Evolutionary conservation across 2,797 vertebrate species (phyloP).

Genomic region (Enteromius treurensis): DNA sequence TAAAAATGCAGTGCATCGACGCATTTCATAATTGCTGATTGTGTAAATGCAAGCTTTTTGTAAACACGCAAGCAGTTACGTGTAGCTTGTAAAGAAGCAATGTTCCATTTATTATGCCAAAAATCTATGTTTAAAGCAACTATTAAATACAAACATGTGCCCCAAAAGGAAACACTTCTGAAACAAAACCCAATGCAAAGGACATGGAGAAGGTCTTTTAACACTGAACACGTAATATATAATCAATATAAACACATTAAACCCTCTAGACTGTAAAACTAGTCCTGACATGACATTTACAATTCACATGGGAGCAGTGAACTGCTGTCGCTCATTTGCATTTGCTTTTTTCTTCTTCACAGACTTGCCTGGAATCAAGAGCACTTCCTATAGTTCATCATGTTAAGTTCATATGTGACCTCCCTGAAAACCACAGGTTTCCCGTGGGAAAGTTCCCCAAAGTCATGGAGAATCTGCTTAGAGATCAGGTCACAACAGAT

Average conservation of each 20-base stretch:
- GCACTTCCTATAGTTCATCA: slow-evolving; percentile 67
- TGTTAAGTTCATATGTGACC: slow-evolving; percentile 65
- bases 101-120: neutral
- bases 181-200: neutral
- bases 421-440: slow-evolving; percentile 67
- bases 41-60: neutral
- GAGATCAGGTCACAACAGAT: slow-evolving; percentile 68
- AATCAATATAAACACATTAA: slow-evolving; percentile 13
- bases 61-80: neutral
- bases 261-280: neutral
- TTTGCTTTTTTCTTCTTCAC: neutral
- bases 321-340: neutral
- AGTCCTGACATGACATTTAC: neutral
- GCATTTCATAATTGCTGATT: neutral
- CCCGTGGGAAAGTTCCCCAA: slow-evolving; percentile 70
- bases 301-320: neutral
- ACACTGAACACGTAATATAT: slow-evolving; percentile 61
- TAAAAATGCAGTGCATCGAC: neutral
- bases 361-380: slow-evolving; percentile 57
- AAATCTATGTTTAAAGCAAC: neutral
- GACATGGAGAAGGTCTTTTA: slow-evolving; percentile 60
- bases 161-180: neutral
- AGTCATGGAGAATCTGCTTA: slow-evolving; percentile 62
- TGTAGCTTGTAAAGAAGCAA: slow-evolving; percentile 1
- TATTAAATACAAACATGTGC: slow-evolving; percentile 14